Conservation (phyloP, 2,888 invertebrate genomes). For the Drosophila affinis region DNA sequence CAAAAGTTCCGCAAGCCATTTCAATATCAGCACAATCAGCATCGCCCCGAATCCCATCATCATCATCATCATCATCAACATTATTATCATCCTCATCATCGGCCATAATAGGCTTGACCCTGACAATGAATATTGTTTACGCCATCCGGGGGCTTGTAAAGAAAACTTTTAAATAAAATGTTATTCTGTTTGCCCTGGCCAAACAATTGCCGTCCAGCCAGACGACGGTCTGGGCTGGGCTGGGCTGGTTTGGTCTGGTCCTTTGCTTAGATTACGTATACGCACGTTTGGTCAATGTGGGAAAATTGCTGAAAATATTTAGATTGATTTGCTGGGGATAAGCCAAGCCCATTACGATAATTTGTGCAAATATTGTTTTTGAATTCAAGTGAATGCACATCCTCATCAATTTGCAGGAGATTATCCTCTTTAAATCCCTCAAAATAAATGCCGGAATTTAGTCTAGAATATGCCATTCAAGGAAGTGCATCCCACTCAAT, state of each 20-base stretch:
- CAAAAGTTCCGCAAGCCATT: neutral
- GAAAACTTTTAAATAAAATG: conserved; percentile 49
- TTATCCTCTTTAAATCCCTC: neutral
- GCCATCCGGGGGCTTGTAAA: conserved; percentile 25
- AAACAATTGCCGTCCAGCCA: conserved; percentile 44
- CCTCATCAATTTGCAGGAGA: neutral
- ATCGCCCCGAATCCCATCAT: too few relatives aligned
- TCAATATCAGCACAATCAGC: too few relatives aligned
- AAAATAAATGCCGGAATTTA: neutral
- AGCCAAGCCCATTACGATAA: conserved; percentile 40
- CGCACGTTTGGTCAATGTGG: conserved; percentile 53
- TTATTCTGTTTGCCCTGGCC: conserved; percentile 54
- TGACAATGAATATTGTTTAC: conserved; percentile 60
- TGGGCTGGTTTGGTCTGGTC: conserved; percentile 18
- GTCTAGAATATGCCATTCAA: neutral
- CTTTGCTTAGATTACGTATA: conserved; percentile 55
- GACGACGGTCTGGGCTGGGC: conserved; percentile 42
- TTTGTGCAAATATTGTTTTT: conserved; percentile 27
- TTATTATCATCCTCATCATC: conserved; percentile 54
- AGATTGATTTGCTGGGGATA: conserved; percentile 37
- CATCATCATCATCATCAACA: conserved; percentile 39
- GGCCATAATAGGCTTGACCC: conserved; percentile 59
- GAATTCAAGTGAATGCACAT: conserved; percentile 17
- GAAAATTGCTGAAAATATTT: conserved; percentile 52
- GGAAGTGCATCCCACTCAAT: conserved; percentile 4